These are phyloP conservation scores for Thunnus maccoyii DNA, from an alignment of 2,113 vertebrate genomes.

Conservation along the genomic window DNA sequence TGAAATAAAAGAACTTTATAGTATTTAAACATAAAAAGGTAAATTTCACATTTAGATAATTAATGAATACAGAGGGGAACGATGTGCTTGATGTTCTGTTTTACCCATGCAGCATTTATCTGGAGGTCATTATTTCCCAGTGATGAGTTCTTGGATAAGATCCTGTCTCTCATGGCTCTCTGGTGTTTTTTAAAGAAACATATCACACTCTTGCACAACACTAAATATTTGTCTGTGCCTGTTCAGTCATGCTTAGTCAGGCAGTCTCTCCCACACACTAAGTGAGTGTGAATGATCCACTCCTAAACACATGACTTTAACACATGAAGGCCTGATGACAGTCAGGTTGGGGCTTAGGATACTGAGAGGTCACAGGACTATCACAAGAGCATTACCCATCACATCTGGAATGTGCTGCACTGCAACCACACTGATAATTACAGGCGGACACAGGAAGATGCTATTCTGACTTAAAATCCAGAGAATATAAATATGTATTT, in stretches of 20 bases:
- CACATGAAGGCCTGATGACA: slow-evolving; percentile 20
- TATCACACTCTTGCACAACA: background rate
- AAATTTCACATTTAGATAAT: no score
- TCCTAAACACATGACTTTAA: slow-evolving; percentile 29
- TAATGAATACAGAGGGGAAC: no score
- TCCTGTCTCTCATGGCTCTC: background rate
- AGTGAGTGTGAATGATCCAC: background rate
- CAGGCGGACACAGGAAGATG: background rate
- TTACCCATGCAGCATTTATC: no score
- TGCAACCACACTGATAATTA: background rate
- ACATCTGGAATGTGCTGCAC: slow-evolving; percentile 7
- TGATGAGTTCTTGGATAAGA: no score
- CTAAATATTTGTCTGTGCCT: background rate
- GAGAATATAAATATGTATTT: background rate
- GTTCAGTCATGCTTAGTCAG: background rate
- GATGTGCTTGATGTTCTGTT: no score
- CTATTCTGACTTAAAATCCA: background rate
- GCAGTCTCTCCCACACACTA: background rate
- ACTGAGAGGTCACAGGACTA: slow-evolving; percentile 17
- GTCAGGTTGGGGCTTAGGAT: background rate
- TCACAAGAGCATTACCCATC: slow-evolving; percentile 6
- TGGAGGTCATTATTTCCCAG: no score
- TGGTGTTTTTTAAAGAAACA: background rate
- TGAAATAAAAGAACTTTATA: no score
- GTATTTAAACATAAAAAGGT: background rate